Evolutionary conservation across 2,888 invertebrate genomes (phyloP).

Genomic region (Platycheirus rosarum): DNA sequence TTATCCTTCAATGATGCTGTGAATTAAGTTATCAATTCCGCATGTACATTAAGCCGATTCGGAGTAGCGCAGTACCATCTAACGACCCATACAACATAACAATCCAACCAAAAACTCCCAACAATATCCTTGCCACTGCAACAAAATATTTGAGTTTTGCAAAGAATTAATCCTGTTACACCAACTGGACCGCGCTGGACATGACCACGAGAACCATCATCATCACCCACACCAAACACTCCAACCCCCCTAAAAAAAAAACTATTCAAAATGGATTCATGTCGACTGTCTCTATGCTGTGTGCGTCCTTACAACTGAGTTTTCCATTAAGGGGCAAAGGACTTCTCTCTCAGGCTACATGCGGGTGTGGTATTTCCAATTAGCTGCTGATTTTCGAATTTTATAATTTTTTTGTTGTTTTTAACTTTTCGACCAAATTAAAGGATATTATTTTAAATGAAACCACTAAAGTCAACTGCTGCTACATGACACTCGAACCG

Average conservation of each 20-base stretch:
- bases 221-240: slow-evolving; percentile 1
- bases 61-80: background rate
- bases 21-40: slow-evolving; percentile 50
- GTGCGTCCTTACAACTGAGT: slow-evolving; percentile 30
- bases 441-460: slow-evolving; percentile 71
- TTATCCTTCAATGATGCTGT: slow-evolving; percentile 46
- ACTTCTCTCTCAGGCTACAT: slow-evolving; percentile 28
- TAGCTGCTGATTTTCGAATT: slow-evolving; percentile 69
- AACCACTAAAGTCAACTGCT: slow-evolving; percentile 64
- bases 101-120: slow-evolving; percentile 32
- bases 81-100: slow-evolving; percentile 31
- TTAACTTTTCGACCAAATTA: slow-evolving; percentile 60
- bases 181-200: slow-evolving; percentile 53
- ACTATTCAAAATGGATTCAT: slow-evolving; percentile 39
- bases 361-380: slow-evolving; percentile 68
- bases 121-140: slow-evolving; percentile 36
- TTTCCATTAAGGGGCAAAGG: slow-evolving; percentile 13
- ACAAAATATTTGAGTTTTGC: slow-evolving; percentile 47
- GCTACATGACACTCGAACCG: slow-evolving; percentile 56
- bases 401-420: slow-evolving; percentile 6
- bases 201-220: slow-evolving; percentile 49
- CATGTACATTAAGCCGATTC: slow-evolving; percentile 29
- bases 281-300: slow-evolving; percentile 17
- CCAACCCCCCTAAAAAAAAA: background rate
- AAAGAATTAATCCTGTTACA: slow-evolving; percentile 60